Percentiles rank a stretch among this genome's conserved stretches.
phyloP scores from a whole-genome alignment of 2,888 invertebrate species.

The Tetragnatha montana region DNA sequence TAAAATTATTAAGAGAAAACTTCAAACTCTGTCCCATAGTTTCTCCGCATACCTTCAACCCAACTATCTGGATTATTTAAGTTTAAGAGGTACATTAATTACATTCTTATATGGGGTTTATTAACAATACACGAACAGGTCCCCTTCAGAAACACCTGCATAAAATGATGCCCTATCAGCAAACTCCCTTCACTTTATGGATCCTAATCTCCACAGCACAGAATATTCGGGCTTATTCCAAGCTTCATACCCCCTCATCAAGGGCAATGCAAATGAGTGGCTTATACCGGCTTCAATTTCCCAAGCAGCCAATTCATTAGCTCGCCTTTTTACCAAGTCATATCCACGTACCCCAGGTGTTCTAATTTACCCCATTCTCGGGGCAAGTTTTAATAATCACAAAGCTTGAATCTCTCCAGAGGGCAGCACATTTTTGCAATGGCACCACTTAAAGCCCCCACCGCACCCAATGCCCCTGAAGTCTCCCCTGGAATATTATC shows the following conservation, averaged over 20 bases:
- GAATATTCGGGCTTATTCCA: no score
- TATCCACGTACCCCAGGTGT: not conserved
- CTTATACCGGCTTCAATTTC: not conserved
- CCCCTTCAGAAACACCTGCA: not conserved
- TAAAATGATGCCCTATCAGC: no score
- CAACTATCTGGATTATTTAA: no score
- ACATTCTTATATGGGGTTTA: not conserved
- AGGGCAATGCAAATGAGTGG: no score
- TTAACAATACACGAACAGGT: not conserved
- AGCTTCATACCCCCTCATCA: no score
- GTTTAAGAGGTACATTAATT: no score
- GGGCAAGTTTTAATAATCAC: slow-evolving; percentile 29
- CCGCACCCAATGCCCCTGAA: not conserved
- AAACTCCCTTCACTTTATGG: no score
- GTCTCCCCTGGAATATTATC: slow-evolving; percentile 40
- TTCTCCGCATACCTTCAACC: no score
- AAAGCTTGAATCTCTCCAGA: slow-evolving; percentile 13
- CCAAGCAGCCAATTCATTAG: not conserved
- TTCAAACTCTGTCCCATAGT: no score
- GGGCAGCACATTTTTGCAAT: slow-evolving; percentile 47
- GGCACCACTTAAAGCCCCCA: slow-evolving; percentile 39
- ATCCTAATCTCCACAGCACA: no score
- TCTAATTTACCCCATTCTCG: not conserved
- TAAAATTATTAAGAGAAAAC: no score
- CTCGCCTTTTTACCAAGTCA: not conserved